Conservation (phyloP, 1,140 invertebrate species). For the Drosophila navojoa region DNA sequence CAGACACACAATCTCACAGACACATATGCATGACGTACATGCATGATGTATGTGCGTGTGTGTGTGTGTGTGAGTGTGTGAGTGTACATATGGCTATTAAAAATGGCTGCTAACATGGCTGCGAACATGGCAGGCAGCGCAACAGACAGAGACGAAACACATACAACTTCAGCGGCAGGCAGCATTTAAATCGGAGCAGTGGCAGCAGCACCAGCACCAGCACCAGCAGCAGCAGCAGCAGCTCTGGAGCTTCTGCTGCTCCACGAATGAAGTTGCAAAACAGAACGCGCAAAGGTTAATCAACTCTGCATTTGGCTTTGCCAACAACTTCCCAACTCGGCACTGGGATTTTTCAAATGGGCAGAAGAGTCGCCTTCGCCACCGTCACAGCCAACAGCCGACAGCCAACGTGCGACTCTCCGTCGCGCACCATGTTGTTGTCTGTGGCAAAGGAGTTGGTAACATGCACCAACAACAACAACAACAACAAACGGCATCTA, state of each 20-base stretch:
- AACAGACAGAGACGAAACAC: slow-evolving; percentile 65
- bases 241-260: slow-evolving; percentile 63
- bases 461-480: slow-evolving; percentile 30
- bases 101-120: slow-evolving; percentile 80
- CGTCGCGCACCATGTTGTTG: slow-evolving; percentile 56
- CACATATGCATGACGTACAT: slow-evolving; percentile 1
- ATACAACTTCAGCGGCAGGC: slow-evolving; percentile 46
- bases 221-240: slow-evolving; percentile 32
- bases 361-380: slow-evolving; percentile 35
- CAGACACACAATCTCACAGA: slow-evolving; percentile 11
- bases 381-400: slow-evolving; percentile 16
- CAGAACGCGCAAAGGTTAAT: slow-evolving; percentile 83
- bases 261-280: slow-evolving; percentile 79
- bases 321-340: slow-evolving; percentile 48
- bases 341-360: slow-evolving; percentile 48
- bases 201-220: slow-evolving; percentile 17
- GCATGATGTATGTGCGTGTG: background rate
- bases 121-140: slow-evolving; percentile 63
- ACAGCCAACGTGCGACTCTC: slow-evolving; percentile 36
- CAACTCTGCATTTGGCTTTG: slow-evolving; percentile 70
- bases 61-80: background rate
- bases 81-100: slow-evolving; percentile 63
- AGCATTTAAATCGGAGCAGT: slow-evolving; percentile 77
- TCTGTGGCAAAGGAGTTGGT: slow-evolving; percentile 68
- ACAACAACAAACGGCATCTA: slow-evolving; percentile 62